Conservation (phyloP, 2,888 invertebrate genomes). For the Thera obeliscata region DNA sequence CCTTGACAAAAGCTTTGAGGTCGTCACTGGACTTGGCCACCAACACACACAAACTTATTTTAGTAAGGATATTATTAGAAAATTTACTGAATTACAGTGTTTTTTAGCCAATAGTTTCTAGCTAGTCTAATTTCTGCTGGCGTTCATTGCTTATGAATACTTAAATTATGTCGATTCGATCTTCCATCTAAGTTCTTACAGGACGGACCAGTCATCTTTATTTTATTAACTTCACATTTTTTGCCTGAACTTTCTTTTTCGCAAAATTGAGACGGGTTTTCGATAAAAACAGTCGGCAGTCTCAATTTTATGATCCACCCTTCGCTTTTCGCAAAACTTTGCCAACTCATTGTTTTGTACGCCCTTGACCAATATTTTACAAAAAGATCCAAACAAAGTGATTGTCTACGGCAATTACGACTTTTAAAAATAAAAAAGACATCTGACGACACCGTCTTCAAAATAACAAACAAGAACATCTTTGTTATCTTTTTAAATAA, state of each 20-base stretch:
- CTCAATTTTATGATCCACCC: slow-evolving; percentile 44
- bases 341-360: slow-evolving; percentile 49
- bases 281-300: slow-evolving; percentile 32
- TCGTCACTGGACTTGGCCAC: no score
- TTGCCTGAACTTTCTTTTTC: slow-evolving; percentile 27
- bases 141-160: no score
- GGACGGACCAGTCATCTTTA: not conserved
- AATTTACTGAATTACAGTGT: no score
- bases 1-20: no score
- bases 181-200: no score
- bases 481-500: slow-evolving; percentile 8
- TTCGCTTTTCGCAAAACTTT: slow-evolving; percentile 54
- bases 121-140: no score
- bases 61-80: no score
- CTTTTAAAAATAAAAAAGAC: slow-evolving; percentile 48
- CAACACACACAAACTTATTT: no score
- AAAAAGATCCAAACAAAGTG: slow-evolving; percentile 47
- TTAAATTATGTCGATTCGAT: no score
- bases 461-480: slow-evolving; percentile 17
- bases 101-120: no score
- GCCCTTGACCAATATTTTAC: slow-evolving; percentile 55
- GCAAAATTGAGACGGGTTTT: slow-evolving; percentile 21
- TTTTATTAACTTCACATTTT: not conserved
- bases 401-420: slow-evolving; percentile 55
- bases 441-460: slow-evolving; percentile 44